Conservation (phyloP, 53 echinoderm and acorn worm genomes). For the Holothuria scabra region DNA sequence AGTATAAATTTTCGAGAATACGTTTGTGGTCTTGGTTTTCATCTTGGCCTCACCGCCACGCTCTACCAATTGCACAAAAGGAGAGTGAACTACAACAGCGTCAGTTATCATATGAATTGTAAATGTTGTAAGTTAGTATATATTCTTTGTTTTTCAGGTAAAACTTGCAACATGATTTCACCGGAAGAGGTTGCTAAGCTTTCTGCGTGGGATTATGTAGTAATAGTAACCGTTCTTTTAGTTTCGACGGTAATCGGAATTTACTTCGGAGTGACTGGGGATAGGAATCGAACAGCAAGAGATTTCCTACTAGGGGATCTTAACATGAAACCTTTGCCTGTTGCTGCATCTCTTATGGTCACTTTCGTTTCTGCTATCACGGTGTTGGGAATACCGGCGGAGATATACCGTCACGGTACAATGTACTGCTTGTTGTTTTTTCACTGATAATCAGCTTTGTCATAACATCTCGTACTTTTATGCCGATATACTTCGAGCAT, state of each 20-base stretch:
- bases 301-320: slow-evolving; percentile 88
- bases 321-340: slow-evolving; percentile 79
- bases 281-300: slow-evolving; percentile 67
- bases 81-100: too few relatives aligned
- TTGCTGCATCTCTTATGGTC: slow-evolving; percentile 77
- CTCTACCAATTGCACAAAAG: too few relatives aligned
- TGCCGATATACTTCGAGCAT: slow-evolving; percentile 53
- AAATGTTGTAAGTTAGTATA: too few relatives aligned
- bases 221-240: slow-evolving; percentile 63
- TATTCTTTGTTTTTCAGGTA: too few relatives aligned
- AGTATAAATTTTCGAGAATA: too few relatives aligned
- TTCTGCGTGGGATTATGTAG: slow-evolving; percentile 74
- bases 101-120: too few relatives aligned
- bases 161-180: too few relatives aligned
- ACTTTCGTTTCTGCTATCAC: slow-evolving; percentile 84
- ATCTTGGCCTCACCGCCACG: too few relatives aligned
- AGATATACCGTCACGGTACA: slow-evolving; percentile 73
- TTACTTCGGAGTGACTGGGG: slow-evolving; percentile 77
- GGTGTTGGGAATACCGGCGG: slow-evolving; percentile 86
- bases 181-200: slow-evolving; percentile 56
- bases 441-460: slow-evolving; percentile 48
- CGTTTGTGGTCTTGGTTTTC: too few relatives aligned
- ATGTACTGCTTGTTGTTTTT: slow-evolving; percentile 75
- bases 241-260: slow-evolving; percentile 72
- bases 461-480: slow-evolving; percentile 37